Conservation (phyloP, 2,888 invertebrate genomes). For the Amphipyra tragopoginis region DNA sequence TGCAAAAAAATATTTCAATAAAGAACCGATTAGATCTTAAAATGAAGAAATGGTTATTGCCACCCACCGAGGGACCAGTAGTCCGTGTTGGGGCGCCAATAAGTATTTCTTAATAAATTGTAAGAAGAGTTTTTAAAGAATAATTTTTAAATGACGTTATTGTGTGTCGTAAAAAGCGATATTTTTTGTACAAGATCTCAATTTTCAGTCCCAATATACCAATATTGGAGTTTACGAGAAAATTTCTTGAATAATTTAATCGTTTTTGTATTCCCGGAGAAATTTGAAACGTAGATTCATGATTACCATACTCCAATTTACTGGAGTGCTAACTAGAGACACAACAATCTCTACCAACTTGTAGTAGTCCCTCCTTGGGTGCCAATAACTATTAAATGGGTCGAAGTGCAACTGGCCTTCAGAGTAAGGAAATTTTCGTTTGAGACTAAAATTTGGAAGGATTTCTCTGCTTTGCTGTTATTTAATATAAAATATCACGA, state of each 20-base stretch:
- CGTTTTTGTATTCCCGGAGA: background rate
- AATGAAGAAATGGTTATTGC: constrained; percentile 22
- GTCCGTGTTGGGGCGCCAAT: constrained; percentile 19
- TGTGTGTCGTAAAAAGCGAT: too few relatives aligned
- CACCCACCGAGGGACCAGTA: constrained; percentile 12
- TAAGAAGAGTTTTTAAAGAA: background rate
- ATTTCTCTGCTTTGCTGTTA: too few relatives aligned
- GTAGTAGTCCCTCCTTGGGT: constrained; percentile 11
- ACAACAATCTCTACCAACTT: constrained; percentile 7
- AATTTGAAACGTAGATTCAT: constrained; percentile 2
- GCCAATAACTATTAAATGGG: constrained; percentile 25
- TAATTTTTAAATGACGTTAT: too few relatives aligned
- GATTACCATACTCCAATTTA: constrained; percentile 5
- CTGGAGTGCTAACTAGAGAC: constrained; percentile 15
- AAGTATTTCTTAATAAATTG: constrained; percentile 7
- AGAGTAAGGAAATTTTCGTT: background rate
- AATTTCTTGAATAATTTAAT: background rate
- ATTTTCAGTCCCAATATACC: too few relatives aligned
- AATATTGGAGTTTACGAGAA: too few relatives aligned
- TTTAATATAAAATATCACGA: too few relatives aligned
- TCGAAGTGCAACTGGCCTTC: background rate
- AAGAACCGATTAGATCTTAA: constrained; percentile 22
- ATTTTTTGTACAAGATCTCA: too few relatives aligned
- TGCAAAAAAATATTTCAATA: constrained; percentile 16
- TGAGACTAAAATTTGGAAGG: too few relatives aligned